Evolutionary conservation across 2,113 vertebrate species (phyloP).

Genomic region (Trogon melanurus): DNA sequence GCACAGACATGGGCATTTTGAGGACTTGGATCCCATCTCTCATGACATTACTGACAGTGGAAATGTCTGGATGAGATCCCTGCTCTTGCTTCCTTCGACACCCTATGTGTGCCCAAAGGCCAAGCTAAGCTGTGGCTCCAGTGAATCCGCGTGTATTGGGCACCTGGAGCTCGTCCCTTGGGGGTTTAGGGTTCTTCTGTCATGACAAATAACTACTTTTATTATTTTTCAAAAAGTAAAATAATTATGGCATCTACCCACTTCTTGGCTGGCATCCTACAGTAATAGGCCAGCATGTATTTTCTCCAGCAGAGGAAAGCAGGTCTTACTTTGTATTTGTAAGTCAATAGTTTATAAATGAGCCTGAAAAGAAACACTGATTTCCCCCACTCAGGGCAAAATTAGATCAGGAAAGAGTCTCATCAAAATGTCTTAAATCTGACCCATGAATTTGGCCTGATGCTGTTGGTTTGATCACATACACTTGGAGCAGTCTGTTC

Average conservation of each 20-base stretch:
- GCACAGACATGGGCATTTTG: background rate
- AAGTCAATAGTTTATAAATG: background rate
- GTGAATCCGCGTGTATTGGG: background rate
- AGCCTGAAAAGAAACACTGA: background rate
- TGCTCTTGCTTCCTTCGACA: background rate
- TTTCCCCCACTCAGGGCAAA: background rate
- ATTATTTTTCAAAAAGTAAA: background rate
- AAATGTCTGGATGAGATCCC: background rate
- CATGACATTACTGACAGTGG: background rate
- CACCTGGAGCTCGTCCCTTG: background rate
- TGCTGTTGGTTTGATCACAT: background rate
- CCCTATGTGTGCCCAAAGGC: accelerated
- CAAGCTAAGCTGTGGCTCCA: background rate
- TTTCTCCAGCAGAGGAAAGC: background rate
- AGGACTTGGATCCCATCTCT: background rate
- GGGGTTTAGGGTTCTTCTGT: background rate
- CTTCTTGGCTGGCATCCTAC: conserved; percentile 1
- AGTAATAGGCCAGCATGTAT: background rate
- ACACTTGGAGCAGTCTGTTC: background rate
- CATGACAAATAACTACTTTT: background rate
- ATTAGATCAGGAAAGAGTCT: background rate
- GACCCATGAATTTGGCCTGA: background rate
- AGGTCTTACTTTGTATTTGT: background rate
- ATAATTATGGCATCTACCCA: background rate
- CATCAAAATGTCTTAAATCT: background rate